These are phyloP conservation scores for Arenicola marina DNA, from an alignment of 2,888 invertebrate genomes.

Conservation along the genomic window DNA sequence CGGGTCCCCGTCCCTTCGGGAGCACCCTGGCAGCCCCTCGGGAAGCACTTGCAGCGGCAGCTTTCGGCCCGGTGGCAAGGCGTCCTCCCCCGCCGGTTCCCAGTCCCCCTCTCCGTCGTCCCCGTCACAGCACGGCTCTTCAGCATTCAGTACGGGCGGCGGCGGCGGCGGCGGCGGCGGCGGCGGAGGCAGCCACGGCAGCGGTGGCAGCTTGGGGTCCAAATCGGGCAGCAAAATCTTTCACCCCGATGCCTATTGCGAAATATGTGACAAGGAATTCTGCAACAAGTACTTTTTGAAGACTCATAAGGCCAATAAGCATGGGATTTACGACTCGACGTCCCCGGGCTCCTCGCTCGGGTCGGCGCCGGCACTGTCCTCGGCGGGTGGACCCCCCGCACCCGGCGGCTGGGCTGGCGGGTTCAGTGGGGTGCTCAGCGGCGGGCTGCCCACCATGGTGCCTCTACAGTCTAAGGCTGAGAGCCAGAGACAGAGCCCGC, in stretches of 20 bases:
- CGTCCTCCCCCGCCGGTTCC: neutral
- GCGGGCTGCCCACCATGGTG: neutral
- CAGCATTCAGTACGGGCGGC: neutral
- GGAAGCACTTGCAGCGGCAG: neutral
- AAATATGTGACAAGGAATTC: conserved; percentile 97
- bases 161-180: too few relatives aligned
- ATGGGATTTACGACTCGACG: conserved; percentile 75
- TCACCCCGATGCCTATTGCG: conserved; percentile 96
- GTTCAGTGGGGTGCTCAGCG: too few relatives aligned
- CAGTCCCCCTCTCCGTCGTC: neutral
- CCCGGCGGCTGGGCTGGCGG: too few relatives aligned
- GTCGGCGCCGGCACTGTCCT: neutral
- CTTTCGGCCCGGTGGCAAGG: neutral
- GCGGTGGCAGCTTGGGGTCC: too few relatives aligned
- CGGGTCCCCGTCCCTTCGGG: neutral
- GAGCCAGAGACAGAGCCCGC: too few relatives aligned
- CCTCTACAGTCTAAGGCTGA: neutral
- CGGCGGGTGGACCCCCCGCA: too few relatives aligned
- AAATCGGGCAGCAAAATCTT: conserved; percentile 70
- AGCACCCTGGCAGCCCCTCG: neutral
- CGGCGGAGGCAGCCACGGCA: too few relatives aligned
- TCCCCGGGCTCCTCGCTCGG: neutral
- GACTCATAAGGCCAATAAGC: conserved; percentile 97
- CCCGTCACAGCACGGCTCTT: too few relatives aligned
- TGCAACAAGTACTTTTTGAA: conserved; percentile 98